Evolutionary conservation across 2,888 invertebrate genomes (phyloP), one percentile per base, ranked within the genome.

Genomic region (Thymelicus sylvestris): DNA sequence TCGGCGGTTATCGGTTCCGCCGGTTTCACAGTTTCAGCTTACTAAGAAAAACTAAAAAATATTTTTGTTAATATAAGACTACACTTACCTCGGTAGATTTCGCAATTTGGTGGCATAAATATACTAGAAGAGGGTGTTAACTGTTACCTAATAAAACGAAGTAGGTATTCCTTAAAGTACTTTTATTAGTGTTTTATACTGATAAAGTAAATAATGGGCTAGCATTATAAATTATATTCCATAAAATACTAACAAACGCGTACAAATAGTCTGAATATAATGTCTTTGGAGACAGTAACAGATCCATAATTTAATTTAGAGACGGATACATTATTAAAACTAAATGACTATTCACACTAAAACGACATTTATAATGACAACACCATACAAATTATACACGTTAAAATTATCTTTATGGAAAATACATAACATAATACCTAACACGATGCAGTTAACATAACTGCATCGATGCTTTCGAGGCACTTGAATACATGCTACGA

Each of bases 381-480:
- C 8, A 55, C 24, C 55, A 55, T 55, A 55, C 8, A 55, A 55
- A 55, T 52, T 52, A 52, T 12, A 24, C 10, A 52, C 19, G 2
- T 10, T 50, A 15, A 7, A 41, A 55, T 19, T 47, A 44, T 44
- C 12, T 59, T 7, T 15, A 66, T 55, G 66, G 47, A 47, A 41
- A 66, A 59, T 66, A 66, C 50, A 64, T 31, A 63, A 48, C 41
- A 63, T 31, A 38, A 66, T 66, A 60, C 39, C 77, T 83, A 83
- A 74, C 77, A 78, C 81, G 82, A 74, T 81, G 80, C 86, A 89
- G 89, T 90, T 89, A 89, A 90, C 86, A 89, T 90, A 90, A 89
- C 89, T 86, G 82, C 76, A 80, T 73, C 85, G 81, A 76, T 75
- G 79, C 76, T 82, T 63, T 85, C 83, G 86, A 88, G 89, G 87